Base-by-base conservation (phyloP, 2,888 invertebrate genomes). In the Nysson spinosus region DNA sequence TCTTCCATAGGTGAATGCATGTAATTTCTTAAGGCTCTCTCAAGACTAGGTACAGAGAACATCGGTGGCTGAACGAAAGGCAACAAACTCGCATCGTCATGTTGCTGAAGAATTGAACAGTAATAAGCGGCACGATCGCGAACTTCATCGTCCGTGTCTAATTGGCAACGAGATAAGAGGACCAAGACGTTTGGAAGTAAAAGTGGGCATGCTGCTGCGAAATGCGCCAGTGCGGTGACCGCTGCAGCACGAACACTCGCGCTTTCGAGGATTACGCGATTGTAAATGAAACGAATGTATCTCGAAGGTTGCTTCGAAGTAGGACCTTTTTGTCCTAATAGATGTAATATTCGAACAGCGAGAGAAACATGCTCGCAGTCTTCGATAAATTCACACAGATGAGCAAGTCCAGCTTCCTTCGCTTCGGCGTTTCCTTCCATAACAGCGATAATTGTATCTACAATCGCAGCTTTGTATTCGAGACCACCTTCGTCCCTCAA, bases 311-410 rank as follows among this genome's bases (percentile, higher is more conserved):
- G 95, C 76, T 95, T 95, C 0, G 99, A 97, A 73, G 95, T 94
- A 0, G 99, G 99, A 0, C 99, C 99, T 88, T 99, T 99, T 64
- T 96, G 94, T 0, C 99, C 99, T 0, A 99, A 89, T 51, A 99
- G 89, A 89, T 99, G 97, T 32, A 99, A 89, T 75, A 99, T 99
- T 20, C 97, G 91, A 0, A 99, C 99, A 2, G 99, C 98, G 72
- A 99, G 90, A 54, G 96, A 96, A 0, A 96, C 95, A 86, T 99
- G 99, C 82, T 99, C 99, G 84, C 99, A 99, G 87, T 99, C 99
- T 85, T 99, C 99, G 75, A 99, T 99, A 82, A 99, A 99, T 88
- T 99, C 99, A 83, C 99, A 99, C 2, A 99, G 90, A 88, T 99
- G 98, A 0, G 98, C 96, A 9, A 99, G 88, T 0, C 96, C 98